Conservation (phyloP, 2,888 invertebrate species). For the Eubasilissa splendida region DNA sequence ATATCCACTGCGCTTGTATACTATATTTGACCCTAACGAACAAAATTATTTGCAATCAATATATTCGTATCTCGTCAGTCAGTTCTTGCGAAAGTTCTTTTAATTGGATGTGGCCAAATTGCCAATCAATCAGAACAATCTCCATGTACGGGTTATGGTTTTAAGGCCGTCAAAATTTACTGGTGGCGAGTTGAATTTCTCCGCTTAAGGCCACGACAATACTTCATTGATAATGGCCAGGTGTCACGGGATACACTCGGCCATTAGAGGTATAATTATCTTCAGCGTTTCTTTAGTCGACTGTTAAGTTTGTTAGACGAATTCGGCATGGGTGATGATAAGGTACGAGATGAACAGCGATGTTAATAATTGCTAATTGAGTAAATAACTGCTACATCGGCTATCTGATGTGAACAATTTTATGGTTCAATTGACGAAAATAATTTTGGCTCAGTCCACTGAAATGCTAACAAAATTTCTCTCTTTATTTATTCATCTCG, state of each 20-base stretch:
- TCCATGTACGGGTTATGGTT: slow-evolving; percentile 17
- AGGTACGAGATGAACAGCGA: too few relatives aligned
- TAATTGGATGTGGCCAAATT: slow-evolving; percentile 1
- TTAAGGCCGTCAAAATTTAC: slow-evolving; percentile 3
- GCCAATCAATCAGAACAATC: neutral
- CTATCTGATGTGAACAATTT: too few relatives aligned
- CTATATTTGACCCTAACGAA: too few relatives aligned
- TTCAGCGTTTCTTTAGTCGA: neutral
- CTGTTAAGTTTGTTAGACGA: neutral
- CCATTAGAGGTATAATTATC: slow-evolving; percentile 11
- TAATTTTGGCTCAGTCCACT: too few relatives aligned
- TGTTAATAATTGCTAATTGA: too few relatives aligned
- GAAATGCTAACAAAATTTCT: too few relatives aligned
- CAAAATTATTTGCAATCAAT: neutral
- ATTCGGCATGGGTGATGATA: neutral
- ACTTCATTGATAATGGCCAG: slow-evolving; percentile 25
- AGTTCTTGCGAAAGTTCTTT: slow-evolving; percentile 10
- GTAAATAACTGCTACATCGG: too few relatives aligned
- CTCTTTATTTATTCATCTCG: too few relatives aligned
- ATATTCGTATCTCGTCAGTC: neutral
- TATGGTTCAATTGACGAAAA: too few relatives aligned
- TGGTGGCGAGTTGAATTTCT: slow-evolving; percentile 16
- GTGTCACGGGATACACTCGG: slow-evolving; percentile 12
- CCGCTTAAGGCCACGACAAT: slow-evolving; percentile 19
- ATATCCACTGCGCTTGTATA: too few relatives aligned